phyloP scores from a whole-genome alignment of 2,888 invertebrate species.

The Agonopterix arenella region DNA sequence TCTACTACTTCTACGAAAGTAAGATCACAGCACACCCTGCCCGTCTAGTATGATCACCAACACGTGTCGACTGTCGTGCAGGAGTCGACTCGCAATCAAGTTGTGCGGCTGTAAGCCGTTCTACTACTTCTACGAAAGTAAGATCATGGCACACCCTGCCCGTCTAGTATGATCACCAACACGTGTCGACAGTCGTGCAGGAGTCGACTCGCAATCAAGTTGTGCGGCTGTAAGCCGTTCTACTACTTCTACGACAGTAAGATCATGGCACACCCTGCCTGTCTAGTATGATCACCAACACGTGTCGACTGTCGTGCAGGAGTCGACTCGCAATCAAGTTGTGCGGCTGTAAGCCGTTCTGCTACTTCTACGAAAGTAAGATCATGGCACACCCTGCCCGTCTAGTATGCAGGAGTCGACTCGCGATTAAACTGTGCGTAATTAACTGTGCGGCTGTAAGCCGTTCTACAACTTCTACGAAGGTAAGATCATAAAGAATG shows the following conservation, averaged over 20 bases:
- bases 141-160: constrained; percentile 31
- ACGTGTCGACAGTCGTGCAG: constrained; percentile 53
- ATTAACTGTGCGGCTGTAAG: constrained; percentile 75
- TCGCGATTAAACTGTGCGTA: constrained; percentile 66
- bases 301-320: constrained; percentile 76
- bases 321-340: constrained; percentile 60
- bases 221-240: constrained; percentile 78
- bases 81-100: constrained; percentile 63
- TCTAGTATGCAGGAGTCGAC: constrained; percentile 74
- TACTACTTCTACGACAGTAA: constrained; percentile 76
- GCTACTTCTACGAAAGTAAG: constrained; percentile 74
- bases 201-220: constrained; percentile 57
- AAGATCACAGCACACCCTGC: constrained; percentile 30
- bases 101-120: constrained; percentile 78
- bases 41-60: constrained; percentile 59
- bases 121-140: constrained; percentile 76
- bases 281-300: constrained; percentile 72
- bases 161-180: constrained; percentile 56
- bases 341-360: constrained; percentile 79
- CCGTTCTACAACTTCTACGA: constrained; percentile 78
- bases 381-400: constrained; percentile 37
- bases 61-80: constrained; percentile 71
- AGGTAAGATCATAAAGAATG: constrained; percentile 45
- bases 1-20: constrained; percentile 77
- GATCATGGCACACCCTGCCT: constrained; percentile 47